Conservation (phyloP, 1,140 invertebrate genomes). For the Venturia canescens region DNA sequence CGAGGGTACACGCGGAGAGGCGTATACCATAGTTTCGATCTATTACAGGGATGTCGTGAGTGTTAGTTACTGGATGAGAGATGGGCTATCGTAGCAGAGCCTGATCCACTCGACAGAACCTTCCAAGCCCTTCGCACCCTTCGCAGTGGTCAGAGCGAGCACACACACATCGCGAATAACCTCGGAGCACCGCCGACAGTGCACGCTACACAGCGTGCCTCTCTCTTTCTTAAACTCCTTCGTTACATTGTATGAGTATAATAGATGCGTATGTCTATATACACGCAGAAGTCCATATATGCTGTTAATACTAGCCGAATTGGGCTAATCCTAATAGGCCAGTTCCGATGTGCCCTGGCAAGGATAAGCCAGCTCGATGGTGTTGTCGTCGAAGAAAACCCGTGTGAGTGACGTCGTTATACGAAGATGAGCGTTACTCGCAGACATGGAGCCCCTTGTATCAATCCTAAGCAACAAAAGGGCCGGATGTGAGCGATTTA, state of each 20-base stretch:
- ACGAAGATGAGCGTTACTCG: not conserved
- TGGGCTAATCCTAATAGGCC: slow-evolving; percentile 43
- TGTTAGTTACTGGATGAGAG: slow-evolving; percentile 28
- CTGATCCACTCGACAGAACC: slow-evolving; percentile 15
- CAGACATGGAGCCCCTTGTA: not conserved
- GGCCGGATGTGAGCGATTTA: not conserved
- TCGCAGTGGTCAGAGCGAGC: slow-evolving; percentile 8
- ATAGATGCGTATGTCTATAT: not conserved
- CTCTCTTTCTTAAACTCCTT: not conserved
- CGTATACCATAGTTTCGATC: not conserved
- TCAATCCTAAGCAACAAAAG: not conserved
- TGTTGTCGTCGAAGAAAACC: not conserved
- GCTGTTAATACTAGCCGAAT: slow-evolving; percentile 24
- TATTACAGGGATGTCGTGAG: not conserved
- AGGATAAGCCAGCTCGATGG: slow-evolving; percentile 7
- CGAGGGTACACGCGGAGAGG: not conserved
- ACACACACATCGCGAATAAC: not conserved
- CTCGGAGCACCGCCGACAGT: not conserved
- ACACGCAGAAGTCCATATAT: not conserved
- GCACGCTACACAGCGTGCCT: not conserved
- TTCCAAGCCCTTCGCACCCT: slow-evolving; percentile 10
- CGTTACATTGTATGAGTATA: not conserved
- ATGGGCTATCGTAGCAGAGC: not conserved
- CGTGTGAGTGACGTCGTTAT: slow-evolving; percentile 9
- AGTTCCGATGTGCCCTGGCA: slow-evolving; percentile 16